Evolutionary conservation across 2,888 invertebrate genomes (phyloP).

Genomic region (Psylliodes chrysocephalus): DNA sequence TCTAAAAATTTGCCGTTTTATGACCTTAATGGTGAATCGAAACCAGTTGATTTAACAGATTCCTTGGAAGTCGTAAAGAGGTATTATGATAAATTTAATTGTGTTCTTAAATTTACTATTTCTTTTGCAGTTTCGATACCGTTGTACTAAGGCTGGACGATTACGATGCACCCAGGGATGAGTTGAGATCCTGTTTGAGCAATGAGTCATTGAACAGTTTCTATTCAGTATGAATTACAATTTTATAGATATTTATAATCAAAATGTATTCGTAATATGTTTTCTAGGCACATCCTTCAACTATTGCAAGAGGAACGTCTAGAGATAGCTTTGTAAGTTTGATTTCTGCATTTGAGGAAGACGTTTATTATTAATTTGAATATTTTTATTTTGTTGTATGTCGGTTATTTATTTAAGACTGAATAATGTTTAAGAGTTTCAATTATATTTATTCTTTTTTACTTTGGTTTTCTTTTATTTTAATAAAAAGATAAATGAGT

Average conservation of each 20-base stretch:
- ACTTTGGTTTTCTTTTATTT: background rate
- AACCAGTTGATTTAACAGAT: slow-evolving; percentile 25
- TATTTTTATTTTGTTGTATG: background rate
- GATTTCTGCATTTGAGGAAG: slow-evolving; percentile 12
- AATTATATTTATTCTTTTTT: background rate
- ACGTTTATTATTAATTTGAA: background rate
- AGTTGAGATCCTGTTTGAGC: slow-evolving; percentile 45
- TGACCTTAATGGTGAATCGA: slow-evolving; percentile 1
- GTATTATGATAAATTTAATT: slow-evolving; percentile 5
- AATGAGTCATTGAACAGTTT: slow-evolving; percentile 47
- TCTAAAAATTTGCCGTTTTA: slow-evolving; percentile 36
- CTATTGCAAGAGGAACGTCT: slow-evolving; percentile 6
- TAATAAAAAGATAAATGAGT: too few relatives aligned
- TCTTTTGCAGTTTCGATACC: slow-evolving; percentile 30
- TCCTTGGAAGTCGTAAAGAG: slow-evolving; percentile 29
- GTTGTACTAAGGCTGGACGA: slow-evolving; percentile 22
- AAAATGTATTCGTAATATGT: background rate
- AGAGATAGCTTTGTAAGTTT: slow-evolving; percentile 24
- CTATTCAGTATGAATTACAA: slow-evolving; percentile 41
- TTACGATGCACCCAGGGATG: slow-evolving; percentile 33
- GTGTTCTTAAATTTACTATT: too few relatives aligned
- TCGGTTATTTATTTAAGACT: slow-evolving; percentile 16
- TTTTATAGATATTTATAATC: background rate
- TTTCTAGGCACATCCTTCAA: slow-evolving; percentile 22
- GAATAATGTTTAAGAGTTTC: slow-evolving; percentile 4